These are phyloP conservation scores for Ennomos quercinarius DNA, from an alignment of 2,888 invertebrate species.

Conservation along the genomic window DNA sequence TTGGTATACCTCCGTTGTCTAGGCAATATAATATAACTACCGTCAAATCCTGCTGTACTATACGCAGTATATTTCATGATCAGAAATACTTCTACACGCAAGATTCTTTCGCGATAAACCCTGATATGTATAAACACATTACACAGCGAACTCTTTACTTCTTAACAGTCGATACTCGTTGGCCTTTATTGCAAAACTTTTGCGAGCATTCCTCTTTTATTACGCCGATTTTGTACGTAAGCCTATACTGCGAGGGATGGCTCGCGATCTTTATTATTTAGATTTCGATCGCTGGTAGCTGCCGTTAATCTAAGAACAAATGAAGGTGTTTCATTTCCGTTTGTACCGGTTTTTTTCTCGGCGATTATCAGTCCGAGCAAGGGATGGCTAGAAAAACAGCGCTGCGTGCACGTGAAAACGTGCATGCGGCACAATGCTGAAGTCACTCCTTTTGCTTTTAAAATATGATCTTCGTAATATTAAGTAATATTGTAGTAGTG, in stretches of 20 bases:
- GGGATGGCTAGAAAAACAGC: too few relatives aligned
- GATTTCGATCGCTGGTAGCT: conserved; percentile 70
- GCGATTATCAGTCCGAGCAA: too few relatives aligned
- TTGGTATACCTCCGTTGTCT: too few relatives aligned
- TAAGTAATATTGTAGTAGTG: too few relatives aligned
- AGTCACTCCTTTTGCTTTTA: too few relatives aligned
- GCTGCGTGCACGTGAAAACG: too few relatives aligned
- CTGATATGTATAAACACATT: conserved; percentile 41
- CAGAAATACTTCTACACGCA: conserved; percentile 31
- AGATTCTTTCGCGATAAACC: conserved; percentile 41
- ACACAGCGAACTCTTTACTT: conserved; percentile 76
- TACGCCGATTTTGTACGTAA: conserved; percentile 84
- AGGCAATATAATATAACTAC: too few relatives aligned
- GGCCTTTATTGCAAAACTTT: conserved; percentile 84
- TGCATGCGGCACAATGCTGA: too few relatives aligned
- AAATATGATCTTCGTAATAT: too few relatives aligned
- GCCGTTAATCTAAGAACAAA: conserved; percentile 3
- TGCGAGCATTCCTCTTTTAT: conserved; percentile 84
- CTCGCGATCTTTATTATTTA: conserved; percentile 82
- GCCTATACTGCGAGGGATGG: conserved; percentile 73
- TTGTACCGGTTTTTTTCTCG: too few relatives aligned
- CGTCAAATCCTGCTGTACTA: too few relatives aligned
- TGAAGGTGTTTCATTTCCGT: too few relatives aligned
- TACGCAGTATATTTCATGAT: background rate
- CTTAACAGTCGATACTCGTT: conserved; percentile 84